Evolutionary conservation across 2,797 vertebrate species (phyloP), one percentile per base, ranked within the genome.

Genomic region (Netta rufina): DNA sequence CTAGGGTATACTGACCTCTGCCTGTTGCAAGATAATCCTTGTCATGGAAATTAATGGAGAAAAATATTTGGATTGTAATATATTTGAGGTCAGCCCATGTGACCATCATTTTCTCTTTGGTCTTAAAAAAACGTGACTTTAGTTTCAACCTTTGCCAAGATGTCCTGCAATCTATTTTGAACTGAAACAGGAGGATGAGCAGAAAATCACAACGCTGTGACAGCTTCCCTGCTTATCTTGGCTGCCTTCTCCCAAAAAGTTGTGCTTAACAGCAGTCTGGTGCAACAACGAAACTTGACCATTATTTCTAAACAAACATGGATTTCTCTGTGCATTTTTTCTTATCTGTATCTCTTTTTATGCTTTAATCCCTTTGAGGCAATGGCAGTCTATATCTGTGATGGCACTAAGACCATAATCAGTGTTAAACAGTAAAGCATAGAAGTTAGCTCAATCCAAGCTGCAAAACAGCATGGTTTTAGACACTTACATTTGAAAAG

Each of bases 101-200:
- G 41, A 86, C 90, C 70, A 27, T 93, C 56, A n/a, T 74, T 76
- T 51, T 33, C 64, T 70, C 53, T 57, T 82, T 79, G 61, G 57
- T 71, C 51, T n/a, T 92, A 79, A 57, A 88, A 94, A 94, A 84
- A 22, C 7, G 13, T 90, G 47, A 76, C 72, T 91, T 95, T 39
- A 89, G 61, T 84, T 95, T 87, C 86, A 84, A 19, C 78, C 74
- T 82, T 82, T 87, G 93, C 74, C 84, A 93, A 84, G 53, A 64
- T 84, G 69, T 80, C 71, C 77, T 87, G 64, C 67, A 82, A 60
- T 76, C 71, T 80, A 45, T 94, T 95, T 95, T 76, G 71, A 94
- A 84, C 43, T 57, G 36, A 82, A 93, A 84, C 53, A 71, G 64
- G 43, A 90, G 87, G 78, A 93, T 32, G 72, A 94, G 65, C 71